Base-by-base conservation (phyloP, 2,113 vertebrate genomes). In the Percopsis transmontana region DNA sequence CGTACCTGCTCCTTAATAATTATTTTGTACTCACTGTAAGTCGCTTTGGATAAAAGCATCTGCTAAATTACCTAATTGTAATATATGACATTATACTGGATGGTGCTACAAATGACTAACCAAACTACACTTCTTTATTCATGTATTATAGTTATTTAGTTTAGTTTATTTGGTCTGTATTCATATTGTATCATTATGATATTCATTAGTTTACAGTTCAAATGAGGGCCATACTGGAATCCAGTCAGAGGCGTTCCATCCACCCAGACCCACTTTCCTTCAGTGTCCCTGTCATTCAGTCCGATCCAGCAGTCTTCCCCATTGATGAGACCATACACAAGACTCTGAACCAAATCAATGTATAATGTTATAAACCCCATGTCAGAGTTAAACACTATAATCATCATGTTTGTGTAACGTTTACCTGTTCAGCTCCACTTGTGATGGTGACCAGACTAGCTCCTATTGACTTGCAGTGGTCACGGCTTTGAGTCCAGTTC, bases 251-350 rank as follows among this genome's bases (percentile, higher is more conserved):
- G 40, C 4, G 19, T 56, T 20, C 55, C 45, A 41, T 66, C 40
- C 40, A 66, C 21, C 63, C 63, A 66, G 15, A 55, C 7, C 52
- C 63, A 66, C 40, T 3, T 19, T 45, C 63, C 52, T 52, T 66
- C 63, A 38, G n/a, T 24, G 5, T 66, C 41, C 21, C 3, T 21
- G 53, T 66, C 63, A 47, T 19, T 66, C 16, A 66, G 63, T 23
- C 63, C 63, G 2, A 66, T 66, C 63, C 63, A 48, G 51, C 18
- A 52, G 3, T 23, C 14, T 21, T 57, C 27, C 27, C 2, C 53
- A 11, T 38, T 33, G 16, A 18, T 44, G 7, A 5, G 12, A 20
- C 13, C 20, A 54, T 27, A 44, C 51, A 47, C 14, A 20, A 38
- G n/a, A 27, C 1, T 27, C 53, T 44, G 5, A 45, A 12, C 21